These are phyloP conservation scores for Amphiprion percula DNA, from an alignment of 2,113 vertebrate genomes.

Conservation along the genomic window DNA sequence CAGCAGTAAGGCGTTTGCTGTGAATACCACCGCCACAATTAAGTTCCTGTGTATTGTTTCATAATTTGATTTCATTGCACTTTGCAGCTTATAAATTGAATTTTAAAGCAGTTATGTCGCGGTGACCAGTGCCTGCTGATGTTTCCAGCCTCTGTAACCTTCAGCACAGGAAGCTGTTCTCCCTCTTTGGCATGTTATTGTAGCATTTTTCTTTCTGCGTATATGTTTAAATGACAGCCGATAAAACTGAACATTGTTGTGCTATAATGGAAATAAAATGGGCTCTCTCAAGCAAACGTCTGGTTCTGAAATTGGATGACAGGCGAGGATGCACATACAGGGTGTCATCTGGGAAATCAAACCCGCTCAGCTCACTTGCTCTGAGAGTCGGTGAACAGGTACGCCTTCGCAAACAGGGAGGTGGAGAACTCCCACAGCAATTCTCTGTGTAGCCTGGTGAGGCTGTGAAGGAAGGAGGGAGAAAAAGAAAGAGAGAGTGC, in stretches of 20 bases:
- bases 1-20: slow-evolving; percentile 10
- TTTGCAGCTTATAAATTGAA: slow-evolving; percentile 27
- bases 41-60: slow-evolving; percentile 19
- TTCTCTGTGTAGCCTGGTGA: slow-evolving; percentile 65
- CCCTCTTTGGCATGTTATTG: slow-evolving; percentile 16
- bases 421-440: slow-evolving; percentile 73
- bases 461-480: slow-evolving; percentile 52
- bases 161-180: slow-evolving; percentile 19
- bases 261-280: slow-evolving; percentile 72
- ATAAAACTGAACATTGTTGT: slow-evolving; percentile 61
- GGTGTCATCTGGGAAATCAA: slow-evolving; percentile 83
- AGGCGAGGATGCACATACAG: slow-evolving; percentile 55
- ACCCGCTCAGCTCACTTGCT: slow-evolving; percentile 68
- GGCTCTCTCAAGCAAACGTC: slow-evolving; percentile 55
- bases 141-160: neutral
- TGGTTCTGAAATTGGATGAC: slow-evolving; percentile 74
- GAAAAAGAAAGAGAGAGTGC: slow-evolving; percentile 32
- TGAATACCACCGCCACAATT: slow-evolving; percentile 22
- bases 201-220: slow-evolving; percentile 5
- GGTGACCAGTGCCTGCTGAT: neutral
- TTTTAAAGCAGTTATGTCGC: slow-evolving; percentile 18
- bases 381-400: slow-evolving; percentile 71
- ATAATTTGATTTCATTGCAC: slow-evolving; percentile 42
- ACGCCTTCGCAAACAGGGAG: slow-evolving; percentile 61
- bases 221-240: slow-evolving; percentile 61